Base-by-base conservation (phyloP, 2,888 invertebrate genomes). In the Agelastica alni region DNA sequence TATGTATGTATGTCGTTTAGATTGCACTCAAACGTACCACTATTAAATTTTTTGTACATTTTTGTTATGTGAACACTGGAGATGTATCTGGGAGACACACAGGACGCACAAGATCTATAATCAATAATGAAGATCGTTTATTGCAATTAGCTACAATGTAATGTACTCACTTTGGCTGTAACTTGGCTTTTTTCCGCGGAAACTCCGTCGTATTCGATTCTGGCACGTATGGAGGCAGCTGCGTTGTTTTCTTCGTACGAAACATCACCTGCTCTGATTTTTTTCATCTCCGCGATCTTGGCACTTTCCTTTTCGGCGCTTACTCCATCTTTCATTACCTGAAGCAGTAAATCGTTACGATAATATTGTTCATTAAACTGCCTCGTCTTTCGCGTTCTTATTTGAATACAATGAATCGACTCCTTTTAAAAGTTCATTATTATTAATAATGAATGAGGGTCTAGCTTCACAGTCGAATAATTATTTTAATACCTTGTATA, bases 171-270 rank as follows among this genome's bases (percentile, higher is more conserved):
- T 84, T 92, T 89, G 64, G 89, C 85, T 63, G 88, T 84, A 54
- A 93, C 87, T 61, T 89, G 86, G 72, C 89, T 89, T 76, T 93
- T 90, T 78, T 94, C 92, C 1, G 93, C 88, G 16, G 89, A 88
- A 57, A 93, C 83, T 36, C 93, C 93, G 71, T 93, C 92, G 57
- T 91, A 82, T 77, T 93, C 92, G 59, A 93, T 78, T 62, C 90
- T 81, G 60, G 91, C 88, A 64, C 88, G 84, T 60, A 88, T 84
- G 10, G 92, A 90, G 18, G 89, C 86, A 31, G 89, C 87, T 32
- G 90, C 87, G 68, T 84, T 86, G 61, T 86, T 86, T 77, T 91
- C 90, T 68, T 90, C 88, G 75, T 89, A 92, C 56, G 88, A 88
- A 65, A 92, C 77, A 70, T 92, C 92, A 28, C 91, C 91, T 17